A percentile compares a stretch with the other conserved stretches of the same genome.
These are phyloP conservation scores for Salvelinus alpinus DNA, from an alignment of 2,113 vertebrate genomes.

Conservation along the genomic window DNA sequence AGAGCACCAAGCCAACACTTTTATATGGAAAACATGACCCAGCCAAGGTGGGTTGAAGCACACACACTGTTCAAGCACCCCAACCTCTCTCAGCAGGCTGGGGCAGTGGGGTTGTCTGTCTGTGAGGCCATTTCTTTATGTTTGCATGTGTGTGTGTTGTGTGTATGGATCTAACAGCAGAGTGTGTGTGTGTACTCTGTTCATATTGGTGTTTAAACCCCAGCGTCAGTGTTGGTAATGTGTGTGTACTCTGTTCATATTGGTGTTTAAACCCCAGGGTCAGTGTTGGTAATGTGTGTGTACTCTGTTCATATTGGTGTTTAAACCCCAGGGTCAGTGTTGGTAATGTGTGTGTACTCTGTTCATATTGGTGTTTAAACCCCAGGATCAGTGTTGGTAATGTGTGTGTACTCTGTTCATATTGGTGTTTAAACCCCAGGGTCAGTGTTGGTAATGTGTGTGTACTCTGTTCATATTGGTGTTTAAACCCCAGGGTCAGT, in stretches of 20 bases:
- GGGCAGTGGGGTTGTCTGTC: conserved; percentile 42
- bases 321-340: too few species aligned
- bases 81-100: conserved; percentile 34
- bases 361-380: too few species aligned
- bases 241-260: too few species aligned
- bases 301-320: too few species aligned
- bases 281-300: too few species aligned
- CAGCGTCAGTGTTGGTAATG: conserved; percentile 73
- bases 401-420: too few species aligned
- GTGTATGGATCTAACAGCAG: not conserved
- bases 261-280: too few species aligned
- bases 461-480: too few species aligned
- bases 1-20: conserved; percentile 44
- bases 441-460: too few species aligned
- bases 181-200: not conserved
- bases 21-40: conserved; percentile 68
- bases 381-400: too few species aligned
- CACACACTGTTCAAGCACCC: conserved; percentile 48
- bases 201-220: conserved; percentile 41
- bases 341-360: too few species aligned
- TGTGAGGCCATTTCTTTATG: conserved; percentile 35
- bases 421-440: too few species aligned
- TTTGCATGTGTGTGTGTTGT: conserved; percentile 9
- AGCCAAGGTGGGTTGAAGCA: conserved; percentile 49
- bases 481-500: conserved; percentile 62